These are phyloP conservation scores for Bryconaethiops microstoma DNA, from an alignment of 2,797 vertebrate genomes.

Conservation along the genomic window DNA sequence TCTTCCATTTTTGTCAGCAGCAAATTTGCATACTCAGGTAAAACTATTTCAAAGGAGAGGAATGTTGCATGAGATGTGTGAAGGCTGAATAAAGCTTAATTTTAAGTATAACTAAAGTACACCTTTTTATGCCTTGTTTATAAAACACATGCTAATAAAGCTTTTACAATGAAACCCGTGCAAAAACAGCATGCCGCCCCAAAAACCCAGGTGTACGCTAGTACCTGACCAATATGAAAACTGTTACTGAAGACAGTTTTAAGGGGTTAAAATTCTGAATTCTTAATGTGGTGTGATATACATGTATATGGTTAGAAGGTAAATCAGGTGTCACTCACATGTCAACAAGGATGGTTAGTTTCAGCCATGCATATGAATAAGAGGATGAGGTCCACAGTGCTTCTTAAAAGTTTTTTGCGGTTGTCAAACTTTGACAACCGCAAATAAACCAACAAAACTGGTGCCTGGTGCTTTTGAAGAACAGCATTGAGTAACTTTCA, in stretches of 20 bases:
- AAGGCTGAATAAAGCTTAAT: not conserved
- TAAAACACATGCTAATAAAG: not conserved
- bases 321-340: no score
- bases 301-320: no score
- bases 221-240: not conserved
- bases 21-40: slow-evolving; percentile 79
- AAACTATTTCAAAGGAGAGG: slow-evolving; percentile 36
- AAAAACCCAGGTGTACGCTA: not conserved
- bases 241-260: not conserved
- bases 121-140: not conserved
- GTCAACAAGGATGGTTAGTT: no score
- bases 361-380: no score
- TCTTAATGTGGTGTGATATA: no score
- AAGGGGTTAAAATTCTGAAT: not conserved
- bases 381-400: no score
- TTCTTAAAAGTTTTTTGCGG: no score
- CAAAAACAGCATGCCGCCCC: not conserved
- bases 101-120: not conserved
- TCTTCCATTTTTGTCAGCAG: slow-evolving; percentile 66
- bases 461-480: no score
- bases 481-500: no score
- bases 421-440: no score
- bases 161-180: not conserved
- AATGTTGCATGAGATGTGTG: slow-evolving; percentile 19
- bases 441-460: no score